These are phyloP conservation scores for Neopipo cinnamomea DNA, from an alignment of 2,113 vertebrate species.

Conservation along the genomic window DNA sequence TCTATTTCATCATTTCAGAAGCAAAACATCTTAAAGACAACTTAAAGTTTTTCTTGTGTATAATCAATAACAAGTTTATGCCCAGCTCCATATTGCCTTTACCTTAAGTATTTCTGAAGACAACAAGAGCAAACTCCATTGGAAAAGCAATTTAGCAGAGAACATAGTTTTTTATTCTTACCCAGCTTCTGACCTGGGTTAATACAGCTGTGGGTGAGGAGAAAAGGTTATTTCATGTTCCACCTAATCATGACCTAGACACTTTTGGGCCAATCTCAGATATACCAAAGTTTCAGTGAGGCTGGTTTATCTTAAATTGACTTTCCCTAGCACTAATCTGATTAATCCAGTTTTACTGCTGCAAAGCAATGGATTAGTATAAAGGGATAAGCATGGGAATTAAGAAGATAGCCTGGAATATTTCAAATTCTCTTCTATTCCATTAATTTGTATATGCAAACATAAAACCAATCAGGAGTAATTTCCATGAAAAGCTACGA, in stretches of 20 bases:
- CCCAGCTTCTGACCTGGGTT: not conserved
- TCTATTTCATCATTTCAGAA: not conserved
- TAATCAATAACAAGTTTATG: not conserved
- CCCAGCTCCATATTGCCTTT: not conserved
- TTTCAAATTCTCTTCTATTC: not conserved
- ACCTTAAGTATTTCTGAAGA: not conserved
- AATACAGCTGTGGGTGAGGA: not conserved
- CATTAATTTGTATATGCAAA: slow-evolving; percentile 2
- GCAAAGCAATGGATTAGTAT: not conserved
- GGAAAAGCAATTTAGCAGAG: not conserved
- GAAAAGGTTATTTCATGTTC: not conserved
- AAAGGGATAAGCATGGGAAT: not conserved
- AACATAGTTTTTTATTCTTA: not conserved
- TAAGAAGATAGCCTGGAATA: not conserved
- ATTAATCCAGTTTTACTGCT: slow-evolving; percentile 26
- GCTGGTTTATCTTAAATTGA: not conserved
- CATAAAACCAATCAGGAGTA: not conserved
- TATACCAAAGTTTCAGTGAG: not conserved
- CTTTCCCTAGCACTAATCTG: not conserved
- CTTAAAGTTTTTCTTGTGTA: not conserved
- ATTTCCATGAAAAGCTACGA: not conserved
- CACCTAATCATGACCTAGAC: not conserved
- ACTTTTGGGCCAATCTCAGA: not conserved
- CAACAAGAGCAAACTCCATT: not conserved
- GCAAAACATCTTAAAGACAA: not conserved